A percentile compares a stretch with the other conserved stretches of the same genome.
phyloP scores from a whole-genome alignment of 2,797 vertebrate species.

The Danio kyathit region DNA sequence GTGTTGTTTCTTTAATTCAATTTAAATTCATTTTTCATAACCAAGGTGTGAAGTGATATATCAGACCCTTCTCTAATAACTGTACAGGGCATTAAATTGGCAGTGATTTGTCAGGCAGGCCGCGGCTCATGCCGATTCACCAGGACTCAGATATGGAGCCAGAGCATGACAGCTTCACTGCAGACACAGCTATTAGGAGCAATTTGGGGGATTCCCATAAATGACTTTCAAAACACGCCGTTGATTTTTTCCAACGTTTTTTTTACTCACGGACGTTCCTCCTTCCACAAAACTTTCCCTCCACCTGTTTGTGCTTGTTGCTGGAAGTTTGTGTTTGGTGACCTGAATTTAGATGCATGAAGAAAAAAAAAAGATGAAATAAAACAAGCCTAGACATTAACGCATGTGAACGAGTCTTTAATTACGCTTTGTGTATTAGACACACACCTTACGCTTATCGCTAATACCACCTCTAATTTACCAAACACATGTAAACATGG shows the following conservation, averaged over 20 bases:
- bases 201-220: constrained; percentile 72
- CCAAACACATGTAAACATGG: constrained; percentile 65
- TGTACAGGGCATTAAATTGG: constrained; percentile 15
- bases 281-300: constrained; percentile 45
- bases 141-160: constrained; percentile 36
- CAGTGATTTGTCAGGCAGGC: constrained; percentile 13
- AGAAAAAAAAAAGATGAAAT: constrained; percentile 42
- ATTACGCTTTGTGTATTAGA: constrained; percentile 55
- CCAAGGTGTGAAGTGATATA: neutral
- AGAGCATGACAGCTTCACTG: constrained; percentile 62
- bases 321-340: constrained; percentile 39
- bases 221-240: constrained; percentile 60
- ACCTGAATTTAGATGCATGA: constrained; percentile 57
- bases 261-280: constrained; percentile 8
- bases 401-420: constrained; percentile 57
- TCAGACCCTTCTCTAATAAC: neutral
- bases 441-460: constrained; percentile 40
- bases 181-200: constrained; percentile 64
- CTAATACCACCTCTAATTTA: constrained; percentile 70
- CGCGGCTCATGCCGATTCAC: constrained; percentile 29
- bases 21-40: neutral
- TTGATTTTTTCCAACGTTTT: constrained; percentile 58
- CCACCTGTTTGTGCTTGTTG: constrained; percentile 52
- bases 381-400: constrained; percentile 16
- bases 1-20: neutral